phyloP scores from a whole-genome alignment of 2,113 vertebrate species.

The Rhegmatorhina hoffmannsi region DNA sequence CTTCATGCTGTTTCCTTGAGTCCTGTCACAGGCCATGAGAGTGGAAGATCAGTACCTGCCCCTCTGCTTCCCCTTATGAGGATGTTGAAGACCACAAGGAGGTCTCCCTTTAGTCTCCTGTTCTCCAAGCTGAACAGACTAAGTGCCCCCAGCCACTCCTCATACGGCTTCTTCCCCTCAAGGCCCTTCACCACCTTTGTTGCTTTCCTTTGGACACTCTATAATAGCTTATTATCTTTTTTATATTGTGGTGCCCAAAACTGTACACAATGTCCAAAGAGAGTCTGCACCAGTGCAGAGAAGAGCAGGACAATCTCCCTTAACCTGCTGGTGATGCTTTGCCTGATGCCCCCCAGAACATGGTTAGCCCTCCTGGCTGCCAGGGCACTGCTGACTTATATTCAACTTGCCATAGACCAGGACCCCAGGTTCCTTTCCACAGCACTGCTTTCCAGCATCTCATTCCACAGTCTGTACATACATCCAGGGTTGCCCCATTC shows the following conservation, averaged over 20 bases:
- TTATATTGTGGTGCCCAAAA: neutral
- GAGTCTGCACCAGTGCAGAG: accelerated
- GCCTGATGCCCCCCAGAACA: neutral
- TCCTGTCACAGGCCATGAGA: neutral
- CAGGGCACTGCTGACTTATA: neutral
- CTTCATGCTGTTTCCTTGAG: accelerated
- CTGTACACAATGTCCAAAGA: accelerated
- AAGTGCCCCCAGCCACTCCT: neutral
- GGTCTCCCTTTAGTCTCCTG: neutral
- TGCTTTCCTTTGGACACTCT: neutral
- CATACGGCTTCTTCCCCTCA: neutral
- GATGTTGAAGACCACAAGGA: neutral
- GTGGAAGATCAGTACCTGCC: neutral
- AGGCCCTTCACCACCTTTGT: neutral
- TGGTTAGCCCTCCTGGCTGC: neutral
- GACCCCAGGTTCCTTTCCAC: neutral
- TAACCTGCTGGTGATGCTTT: accelerated
- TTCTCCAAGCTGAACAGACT: neutral
- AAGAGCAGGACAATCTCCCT: neutral
- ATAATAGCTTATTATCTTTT: neutral
- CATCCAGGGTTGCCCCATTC: neutral
- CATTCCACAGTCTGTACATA: accelerated
- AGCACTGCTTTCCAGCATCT: neutral
- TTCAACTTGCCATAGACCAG: neutral
- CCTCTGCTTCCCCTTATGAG: neutral